Evolutionary conservation across 1,140 invertebrate genomes (phyloP).

Genomic region (Drosophila truncata): DNA sequence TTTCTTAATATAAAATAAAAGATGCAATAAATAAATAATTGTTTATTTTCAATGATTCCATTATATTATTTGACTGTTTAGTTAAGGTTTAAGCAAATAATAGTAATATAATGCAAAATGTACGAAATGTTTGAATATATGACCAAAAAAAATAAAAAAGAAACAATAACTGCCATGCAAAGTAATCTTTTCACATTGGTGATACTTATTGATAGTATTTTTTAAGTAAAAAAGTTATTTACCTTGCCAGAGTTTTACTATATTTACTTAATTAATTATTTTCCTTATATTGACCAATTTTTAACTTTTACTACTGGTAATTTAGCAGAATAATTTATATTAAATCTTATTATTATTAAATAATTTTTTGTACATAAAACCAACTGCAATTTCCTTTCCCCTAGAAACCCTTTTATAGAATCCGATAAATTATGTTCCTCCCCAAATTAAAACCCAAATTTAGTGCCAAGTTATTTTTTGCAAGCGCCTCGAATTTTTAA

Average conservation of each 20-base stretch:
- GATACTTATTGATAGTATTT: not conserved
- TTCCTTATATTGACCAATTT: too few species aligned
- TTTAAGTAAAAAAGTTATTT: not conserved
- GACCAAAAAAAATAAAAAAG: too few species aligned
- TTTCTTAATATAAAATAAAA: too few species aligned
- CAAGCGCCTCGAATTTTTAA: not conserved
- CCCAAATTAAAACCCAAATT: not conserved
- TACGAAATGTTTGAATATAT: not conserved
- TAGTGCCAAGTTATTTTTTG: not conserved
- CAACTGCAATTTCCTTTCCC: not conserved
- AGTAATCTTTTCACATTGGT: not conserved
- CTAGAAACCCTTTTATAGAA: not conserved
- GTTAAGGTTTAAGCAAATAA: not conserved
- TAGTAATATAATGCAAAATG: not conserved
- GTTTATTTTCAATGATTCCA: too few species aligned
- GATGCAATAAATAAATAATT: too few species aligned
- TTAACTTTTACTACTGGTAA: too few species aligned
- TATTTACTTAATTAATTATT: too few species aligned
- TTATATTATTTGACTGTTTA: not conserved
- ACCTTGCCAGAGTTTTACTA: not conserved
- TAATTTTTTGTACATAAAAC: not conserved
- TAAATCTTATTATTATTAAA: not conserved
- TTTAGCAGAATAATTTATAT: not conserved
- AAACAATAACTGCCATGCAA: not conserved
- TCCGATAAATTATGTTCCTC: constrained; percentile 2